phyloP scores from a whole-genome alignment of 2,113 vertebrate species.

The Myiopsitta monachus region DNA sequence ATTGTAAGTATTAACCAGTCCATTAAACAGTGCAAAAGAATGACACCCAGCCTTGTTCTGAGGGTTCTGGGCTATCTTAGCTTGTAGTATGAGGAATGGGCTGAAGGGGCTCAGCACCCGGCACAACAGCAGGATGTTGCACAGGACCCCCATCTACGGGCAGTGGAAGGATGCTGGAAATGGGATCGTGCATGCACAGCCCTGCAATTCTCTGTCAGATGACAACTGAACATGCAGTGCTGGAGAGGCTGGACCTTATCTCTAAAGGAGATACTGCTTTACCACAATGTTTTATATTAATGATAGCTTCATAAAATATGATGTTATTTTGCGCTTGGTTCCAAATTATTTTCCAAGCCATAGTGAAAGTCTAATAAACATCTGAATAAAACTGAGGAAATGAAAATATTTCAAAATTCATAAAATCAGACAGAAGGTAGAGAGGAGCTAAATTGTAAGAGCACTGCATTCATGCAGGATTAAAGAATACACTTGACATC shows the following conservation, averaged over 20 bases:
- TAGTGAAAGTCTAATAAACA: not conserved
- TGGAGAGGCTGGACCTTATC: not conserved
- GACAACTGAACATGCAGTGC: not conserved
- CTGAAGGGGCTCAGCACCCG: not conserved
- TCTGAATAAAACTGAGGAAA: not conserved
- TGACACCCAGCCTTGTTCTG: not conserved
- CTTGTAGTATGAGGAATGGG: not conserved
- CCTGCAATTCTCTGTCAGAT: not conserved
- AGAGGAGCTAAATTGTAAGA: not conserved
- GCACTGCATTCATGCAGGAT: not conserved
- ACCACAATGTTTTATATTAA: not conserved
- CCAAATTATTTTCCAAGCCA: not conserved
- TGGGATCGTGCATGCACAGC: not conserved
- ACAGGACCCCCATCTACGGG: fast-evolving
- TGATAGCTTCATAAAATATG: not conserved
- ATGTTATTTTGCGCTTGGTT: not conserved
- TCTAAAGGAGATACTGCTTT: not conserved
- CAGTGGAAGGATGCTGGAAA: not conserved
- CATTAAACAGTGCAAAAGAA: not conserved
- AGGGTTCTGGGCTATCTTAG: not conserved
- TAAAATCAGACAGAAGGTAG: not conserved
- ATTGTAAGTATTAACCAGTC: not conserved
- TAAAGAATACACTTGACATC: not conserved
- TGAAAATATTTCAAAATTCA: not conserved
- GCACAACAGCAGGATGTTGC: not conserved